Base-by-base conservation (phyloP, 2,113 vertebrate genomes). In the Ginglymostoma cirratum region DNA sequence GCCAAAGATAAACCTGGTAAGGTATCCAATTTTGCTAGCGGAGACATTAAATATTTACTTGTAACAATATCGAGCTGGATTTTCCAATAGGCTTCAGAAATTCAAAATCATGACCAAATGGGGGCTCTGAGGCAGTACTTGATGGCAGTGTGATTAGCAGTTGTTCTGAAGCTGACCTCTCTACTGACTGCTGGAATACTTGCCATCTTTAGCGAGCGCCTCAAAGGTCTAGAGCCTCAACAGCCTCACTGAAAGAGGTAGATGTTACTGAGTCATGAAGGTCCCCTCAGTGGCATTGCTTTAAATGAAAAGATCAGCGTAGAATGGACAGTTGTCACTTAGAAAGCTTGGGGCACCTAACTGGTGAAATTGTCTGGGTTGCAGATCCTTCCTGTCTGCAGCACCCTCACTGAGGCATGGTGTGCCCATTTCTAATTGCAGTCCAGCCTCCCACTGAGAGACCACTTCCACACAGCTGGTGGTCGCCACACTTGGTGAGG, bases 1-100 rank as follows among this genome's bases (percentile, higher is more conserved):
- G 17, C 69, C 67, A 72, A 72, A 45, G 38, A 95, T 72, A 72
- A 72, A 95, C 24, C 38, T 48, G 93, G 94, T 95, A 72, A 95
- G 92, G 23, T 2, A 48, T 61, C 52, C 1, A 90, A 17, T 93
- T 93, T 61, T 93, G n/a, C 21, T 93, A 92, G 14, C 14, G 65
- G 80, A 42, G 38, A 17, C 27, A 90, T 90, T 17, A 52, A 92
- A 17, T 30, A 21, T 65, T 66, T 92, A 5, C 61, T 92, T 92
- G 55, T 6, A 38, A 42, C 19, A 83, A 42, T 83, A 61, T 61
- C 2, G 72, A 34, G 72, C 8, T 34, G 72, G 72, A 76, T 76
- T 34, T 76, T 14, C 72, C 30, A 14, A 7, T 12, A 12, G 30
- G 10, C 8, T 76, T 76, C 72, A 76, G 72, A 34, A 76, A 30